Base-by-base conservation (phyloP, 1,140 invertebrate species). In the Pseudomyrmex sp. region DNA sequence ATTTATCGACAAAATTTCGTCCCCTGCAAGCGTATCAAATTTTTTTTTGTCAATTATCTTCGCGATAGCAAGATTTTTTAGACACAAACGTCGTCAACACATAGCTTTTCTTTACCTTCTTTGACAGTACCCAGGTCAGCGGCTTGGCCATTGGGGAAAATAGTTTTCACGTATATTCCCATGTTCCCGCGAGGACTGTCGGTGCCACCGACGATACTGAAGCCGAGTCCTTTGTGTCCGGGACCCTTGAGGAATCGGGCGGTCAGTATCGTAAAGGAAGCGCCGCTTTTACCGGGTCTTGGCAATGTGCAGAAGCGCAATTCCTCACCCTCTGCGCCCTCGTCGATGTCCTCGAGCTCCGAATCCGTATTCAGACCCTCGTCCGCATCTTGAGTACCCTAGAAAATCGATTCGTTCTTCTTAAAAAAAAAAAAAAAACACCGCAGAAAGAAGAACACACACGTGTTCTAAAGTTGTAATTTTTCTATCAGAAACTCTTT, bases 1-100 rank as follows among this genome's bases (percentile, higher is more conserved):
- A 95, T 99, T 99, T 83, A 99, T 96, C 69, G 97, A 97, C 85
- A 99, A 94, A 90, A 99, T 98, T 95, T 99, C 98, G 95, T 99
- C 98, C 90, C 97, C 97, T 98, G 90, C n/a, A 95, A 96, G 20
- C 12, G 46, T 52, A 35, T 4, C 23, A 70, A 86, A 59, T 48
- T 70, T 56, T 1, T 35, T 35, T 35, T 35, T 35, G 35, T 35
- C 35, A 35, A 35, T 35, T 35, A 35, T 35, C 35, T 35, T 35
- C 35, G 35, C 5, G 35, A 35, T 7, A 7, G 5, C 35, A 35
- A 35, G 35, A 35, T 35, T 35, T 35, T 35, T 35, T 35, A 35
- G 5, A 35, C 35, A 35, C 0, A 35, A 35, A 35, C 35, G 35
- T 35, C 4, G 35, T 35, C 7, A 35, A 35, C 35, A 35, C 35